These are phyloP conservation scores for Semnornis frantzii DNA, from an alignment of 2,113 vertebrate genomes.

Conservation along the genomic window DNA sequence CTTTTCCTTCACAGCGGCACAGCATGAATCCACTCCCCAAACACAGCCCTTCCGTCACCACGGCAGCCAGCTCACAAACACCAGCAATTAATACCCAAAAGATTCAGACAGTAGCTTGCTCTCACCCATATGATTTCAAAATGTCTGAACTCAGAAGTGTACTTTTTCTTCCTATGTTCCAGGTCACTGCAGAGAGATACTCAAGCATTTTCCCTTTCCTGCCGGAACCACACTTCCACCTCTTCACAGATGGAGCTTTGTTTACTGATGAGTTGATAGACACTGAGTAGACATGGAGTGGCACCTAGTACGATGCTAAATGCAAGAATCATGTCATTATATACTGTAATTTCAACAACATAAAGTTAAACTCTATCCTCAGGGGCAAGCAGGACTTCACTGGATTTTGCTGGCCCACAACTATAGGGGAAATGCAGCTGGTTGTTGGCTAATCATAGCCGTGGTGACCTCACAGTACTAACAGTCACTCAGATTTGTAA, in stretches of 20 bases:
- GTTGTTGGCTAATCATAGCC: neutral
- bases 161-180: neutral
- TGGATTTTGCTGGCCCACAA: neutral
- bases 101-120: neutral
- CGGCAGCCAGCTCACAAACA: neutral
- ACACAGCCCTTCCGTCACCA: neutral
- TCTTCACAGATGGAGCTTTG: neutral
- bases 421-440: neutral
- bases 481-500: neutral
- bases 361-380: neutral
- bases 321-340: accelerated
- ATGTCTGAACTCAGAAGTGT: neutral
- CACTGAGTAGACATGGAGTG: neutral
- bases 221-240: neutral
- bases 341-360: neutral
- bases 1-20: neutral
- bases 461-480: neutral
- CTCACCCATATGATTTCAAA: neutral
- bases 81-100: neutral
- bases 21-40: neutral
- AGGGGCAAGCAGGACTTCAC: neutral
- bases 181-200: neutral
- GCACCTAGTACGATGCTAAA: neutral
- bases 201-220: accelerated
- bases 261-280: neutral